Conservation (phyloP, 2,113 vertebrate species). For the Hassar affinis region DNA sequence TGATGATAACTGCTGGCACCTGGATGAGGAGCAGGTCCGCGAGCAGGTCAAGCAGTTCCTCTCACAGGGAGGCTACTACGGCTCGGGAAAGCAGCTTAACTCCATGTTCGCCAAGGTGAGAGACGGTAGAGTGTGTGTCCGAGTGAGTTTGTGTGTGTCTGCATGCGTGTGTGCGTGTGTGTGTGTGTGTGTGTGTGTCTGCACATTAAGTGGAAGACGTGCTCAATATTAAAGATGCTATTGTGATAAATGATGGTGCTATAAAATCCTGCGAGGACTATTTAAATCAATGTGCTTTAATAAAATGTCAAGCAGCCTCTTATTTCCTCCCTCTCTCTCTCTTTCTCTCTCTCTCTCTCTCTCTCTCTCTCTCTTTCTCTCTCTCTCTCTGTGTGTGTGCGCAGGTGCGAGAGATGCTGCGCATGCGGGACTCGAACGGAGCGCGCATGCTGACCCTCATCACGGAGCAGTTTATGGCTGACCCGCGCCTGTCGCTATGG, state of each 20-base stretch:
- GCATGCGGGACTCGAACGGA: conserved; percentile 97
- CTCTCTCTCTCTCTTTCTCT: too few relatives aligned
- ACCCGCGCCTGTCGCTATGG: conserved; percentile 94
- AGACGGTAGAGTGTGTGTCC: too few relatives aligned
- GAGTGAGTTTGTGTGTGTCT: conserved; percentile 12
- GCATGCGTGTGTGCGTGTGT: conserved; percentile 2
- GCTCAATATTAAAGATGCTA: conserved; percentile 36
- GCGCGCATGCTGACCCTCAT: conserved; percentile 96
- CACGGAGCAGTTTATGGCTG: conserved; percentile 98
- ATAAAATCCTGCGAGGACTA: conserved; percentile 44
- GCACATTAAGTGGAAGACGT: conserved; percentile 11
- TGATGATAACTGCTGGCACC: conserved; percentile 97
- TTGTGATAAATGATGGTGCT: conserved; percentile 48
- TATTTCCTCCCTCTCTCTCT: too few relatives aligned
- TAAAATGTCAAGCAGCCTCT: conserved; percentile 53
- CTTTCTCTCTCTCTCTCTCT: too few relatives aligned
- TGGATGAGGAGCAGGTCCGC: conserved; percentile 97
- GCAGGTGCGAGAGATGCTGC: conserved; percentile 97
- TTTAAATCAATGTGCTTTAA: conserved; percentile 55
- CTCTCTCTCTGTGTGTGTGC: conserved; percentile 39
- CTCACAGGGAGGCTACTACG: conserved; percentile 95
- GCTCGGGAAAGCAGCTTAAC: conserved; percentile 97
- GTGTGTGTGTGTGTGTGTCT: conserved; percentile 9
- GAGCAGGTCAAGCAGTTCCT: conserved; percentile 98
- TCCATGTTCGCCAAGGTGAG: conserved; percentile 98